Evolutionary conservation across 2,888 invertebrate genomes (phyloP).

Genomic region (Sinhomidia bicolor): DNA sequence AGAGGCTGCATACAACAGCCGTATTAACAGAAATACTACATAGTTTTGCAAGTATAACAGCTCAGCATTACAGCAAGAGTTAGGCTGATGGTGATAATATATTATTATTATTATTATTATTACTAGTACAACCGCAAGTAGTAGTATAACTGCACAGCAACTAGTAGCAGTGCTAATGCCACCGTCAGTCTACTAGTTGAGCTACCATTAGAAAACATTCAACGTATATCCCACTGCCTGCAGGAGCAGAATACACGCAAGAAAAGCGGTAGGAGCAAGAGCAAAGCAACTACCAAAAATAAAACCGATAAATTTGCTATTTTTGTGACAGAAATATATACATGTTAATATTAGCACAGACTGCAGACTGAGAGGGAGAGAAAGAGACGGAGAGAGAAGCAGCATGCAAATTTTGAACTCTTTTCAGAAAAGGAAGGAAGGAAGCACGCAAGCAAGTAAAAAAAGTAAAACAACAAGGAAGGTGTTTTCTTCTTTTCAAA

Average conservation of each 20-base stretch:
- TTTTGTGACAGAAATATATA: constrained; percentile 63
- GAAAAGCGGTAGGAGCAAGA: constrained; percentile 24
- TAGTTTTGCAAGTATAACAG: not conserved
- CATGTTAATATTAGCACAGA: constrained; percentile 35
- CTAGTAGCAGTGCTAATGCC: not conserved
- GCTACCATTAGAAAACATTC: not conserved
- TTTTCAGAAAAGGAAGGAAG: constrained; percentile 46
- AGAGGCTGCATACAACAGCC: constrained; percentile 2
- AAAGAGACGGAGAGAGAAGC: constrained; percentile 17
- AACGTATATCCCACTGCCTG: constrained; percentile 34
- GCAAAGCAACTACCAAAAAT: constrained; percentile 59
- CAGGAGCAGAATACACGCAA: too few relatives aligned
- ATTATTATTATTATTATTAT: too few relatives aligned
- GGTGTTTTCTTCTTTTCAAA: constrained; percentile 34
- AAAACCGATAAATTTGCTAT: constrained; percentile 69
- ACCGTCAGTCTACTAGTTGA: too few relatives aligned
- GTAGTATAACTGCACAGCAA: not conserved
- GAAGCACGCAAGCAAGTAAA: too few relatives aligned
- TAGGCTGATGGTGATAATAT: too few relatives aligned
- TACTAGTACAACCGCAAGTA: too few relatives aligned
- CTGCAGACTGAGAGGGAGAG: not conserved
- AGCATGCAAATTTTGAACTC: constrained; percentile 57
- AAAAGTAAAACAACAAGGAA: constrained; percentile 27
- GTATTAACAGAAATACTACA: constrained; percentile 13
- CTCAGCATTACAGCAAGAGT: too few relatives aligned